Base-by-base conservation (phyloP, 2,797 vertebrate genomes). In the Zalophus californianus region DNA sequence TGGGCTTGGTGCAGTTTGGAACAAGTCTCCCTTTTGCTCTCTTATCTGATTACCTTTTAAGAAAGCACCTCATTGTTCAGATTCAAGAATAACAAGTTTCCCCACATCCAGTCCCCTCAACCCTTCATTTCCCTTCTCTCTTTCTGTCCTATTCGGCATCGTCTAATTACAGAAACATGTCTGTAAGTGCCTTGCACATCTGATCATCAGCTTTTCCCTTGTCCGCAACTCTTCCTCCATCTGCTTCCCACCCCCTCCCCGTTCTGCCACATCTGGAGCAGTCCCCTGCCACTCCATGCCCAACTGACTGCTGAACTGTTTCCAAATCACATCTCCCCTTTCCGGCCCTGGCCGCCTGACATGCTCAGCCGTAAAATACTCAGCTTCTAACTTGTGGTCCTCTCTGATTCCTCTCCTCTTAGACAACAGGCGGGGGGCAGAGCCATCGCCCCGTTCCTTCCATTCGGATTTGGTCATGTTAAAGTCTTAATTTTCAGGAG, bases 171-270 rank as follows among this genome's bases (percentile, higher is more conserved):
- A 78, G 58, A 80, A 72, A 84, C 27, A 1, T 21, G 97, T 70
- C 98, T 95, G 95, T 52, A 35, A 97, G 97, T 50, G n/a, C 92
- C 97, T 97, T 91, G 88, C 93, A 94, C 95, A 72, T 94, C 97
- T 96, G 97, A 98, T 48, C 3, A 3, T 66, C 73, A 0, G 96
- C 84, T 97, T 98, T 96, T 89, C 95, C 95, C 85, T 52, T 77
- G 97, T 80, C 79, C 82, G 48, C 82, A 10, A 5, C 58, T 32
- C 70, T 66, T 18, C 35, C 77, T 29, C 41, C 35, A 9, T 25
- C 44, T 44, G 23, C 35, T 25, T 6, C 27, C 38, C 20, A 1
- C 82, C 82, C 58, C 90, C 16, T 0, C 27, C 54, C 25, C 25
- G 5, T 20, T n/a, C 90, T 7, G 83, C 83, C 82, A 11, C 87